phyloP scores from a whole-genome alignment of 2,113 vertebrate species.

The Toxotes chatareus region DNA sequence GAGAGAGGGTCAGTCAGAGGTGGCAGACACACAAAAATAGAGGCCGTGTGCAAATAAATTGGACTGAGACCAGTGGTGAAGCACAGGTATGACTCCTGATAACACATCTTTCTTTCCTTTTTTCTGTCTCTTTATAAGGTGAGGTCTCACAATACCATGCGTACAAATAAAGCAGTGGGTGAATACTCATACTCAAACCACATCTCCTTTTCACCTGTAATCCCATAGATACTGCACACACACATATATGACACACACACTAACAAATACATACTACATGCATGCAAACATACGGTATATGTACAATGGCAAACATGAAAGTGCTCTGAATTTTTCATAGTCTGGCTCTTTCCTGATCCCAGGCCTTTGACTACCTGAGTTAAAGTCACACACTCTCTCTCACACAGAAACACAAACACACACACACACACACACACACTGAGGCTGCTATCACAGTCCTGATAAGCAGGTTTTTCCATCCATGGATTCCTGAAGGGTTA shows the following conservation, averaged over 20 bases:
- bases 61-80: conserved; percentile 47
- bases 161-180: conserved; percentile 13
- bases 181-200: background rate
- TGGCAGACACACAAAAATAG: conserved; percentile 29
- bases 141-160: conserved; percentile 2
- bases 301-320: background rate
- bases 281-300: background rate
- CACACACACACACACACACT: conserved; percentile 27
- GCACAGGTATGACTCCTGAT: conserved; percentile 32
- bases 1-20: conserved; percentile 51
- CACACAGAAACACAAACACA: conserved; percentile 14
- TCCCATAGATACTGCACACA: background rate
- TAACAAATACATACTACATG: background rate
- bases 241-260: background rate
- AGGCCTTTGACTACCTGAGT: conserved; percentile 18
- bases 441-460: conserved; percentile 42
- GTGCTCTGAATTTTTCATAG: conserved; percentile 1
- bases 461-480: conserved; percentile 70
- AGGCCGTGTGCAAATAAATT: conserved; percentile 49
- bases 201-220: background rate
- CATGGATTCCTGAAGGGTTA: conserved; percentile 74
- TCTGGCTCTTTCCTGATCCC: conserved; percentile 3
- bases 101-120: conserved; percentile 17
- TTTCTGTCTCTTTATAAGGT: background rate
- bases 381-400: background rate